phyloP scores from a whole-genome alignment of 1,140 invertebrate genomes.

The Heliconius melpomene region DNA sequence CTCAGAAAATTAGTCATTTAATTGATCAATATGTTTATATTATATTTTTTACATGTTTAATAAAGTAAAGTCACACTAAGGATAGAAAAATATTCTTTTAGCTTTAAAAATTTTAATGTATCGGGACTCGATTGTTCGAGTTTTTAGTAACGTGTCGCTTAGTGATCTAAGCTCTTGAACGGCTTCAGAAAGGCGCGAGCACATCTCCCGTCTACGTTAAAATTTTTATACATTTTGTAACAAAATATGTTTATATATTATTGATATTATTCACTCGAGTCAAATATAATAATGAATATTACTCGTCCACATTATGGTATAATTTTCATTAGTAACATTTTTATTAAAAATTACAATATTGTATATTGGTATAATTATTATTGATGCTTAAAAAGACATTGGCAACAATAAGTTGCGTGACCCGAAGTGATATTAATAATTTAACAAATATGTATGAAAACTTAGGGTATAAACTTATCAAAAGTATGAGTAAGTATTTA shows the following conservation, averaged over 20 bases:
- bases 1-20: conserved; percentile 4
- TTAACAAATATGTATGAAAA: conserved; percentile 52
- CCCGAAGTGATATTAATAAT: conserved; percentile 68
- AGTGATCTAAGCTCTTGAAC: too few species aligned
- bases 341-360: conserved; percentile 2
- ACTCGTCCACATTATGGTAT: not conserved
- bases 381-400: conserved; percentile 64
- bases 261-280: conserved; percentile 5
- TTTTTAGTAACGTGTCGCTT: too few species aligned
- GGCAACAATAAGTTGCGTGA: conserved; percentile 40
- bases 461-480: conserved; percentile 41
- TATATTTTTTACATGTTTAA: too few species aligned
- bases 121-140: too few species aligned
- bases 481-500: conserved; percentile 42
- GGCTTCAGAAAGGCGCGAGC: too few species aligned
- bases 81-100: not conserved
- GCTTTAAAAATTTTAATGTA: too few species aligned
- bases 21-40: not conserved
- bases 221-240: too few species aligned
- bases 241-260: not conserved
- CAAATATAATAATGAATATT: conserved; percentile 22
- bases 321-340: not conserved
- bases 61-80: too few species aligned
- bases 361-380: conserved; percentile 32
- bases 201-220: too few species aligned